Conservation (phyloP, 1,140 invertebrate species). For the Sminthurinus signatus region DNA sequence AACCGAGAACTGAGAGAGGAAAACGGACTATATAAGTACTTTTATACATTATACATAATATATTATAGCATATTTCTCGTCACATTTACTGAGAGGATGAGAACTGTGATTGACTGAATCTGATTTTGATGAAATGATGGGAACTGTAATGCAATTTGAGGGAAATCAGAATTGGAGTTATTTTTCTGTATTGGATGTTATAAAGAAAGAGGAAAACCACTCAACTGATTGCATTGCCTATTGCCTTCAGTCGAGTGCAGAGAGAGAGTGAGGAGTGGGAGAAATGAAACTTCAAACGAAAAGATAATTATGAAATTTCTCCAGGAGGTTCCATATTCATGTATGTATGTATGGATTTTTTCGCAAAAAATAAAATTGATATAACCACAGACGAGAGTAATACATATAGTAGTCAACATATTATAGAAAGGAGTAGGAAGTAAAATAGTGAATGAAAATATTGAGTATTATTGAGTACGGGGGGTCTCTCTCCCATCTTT, state of each 20-base stretch:
- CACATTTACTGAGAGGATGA: too few species aligned
- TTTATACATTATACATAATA: too few species aligned
- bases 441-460: neutral
- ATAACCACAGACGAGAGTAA: too few species aligned
- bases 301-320: constrained; percentile 14
- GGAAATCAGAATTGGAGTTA: too few species aligned
- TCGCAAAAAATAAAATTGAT: neutral
- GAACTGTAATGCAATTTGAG: too few species aligned
- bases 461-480: neutral
- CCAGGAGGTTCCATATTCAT: neutral
- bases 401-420: neutral
- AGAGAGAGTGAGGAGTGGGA: neutral
- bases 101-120: too few species aligned
- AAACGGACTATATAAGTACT: too few species aligned
- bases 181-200: too few species aligned
- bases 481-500: neutral
- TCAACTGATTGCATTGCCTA: constrained; percentile 6
- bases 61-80: too few species aligned
- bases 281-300: constrained; percentile 8
- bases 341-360: neutral
- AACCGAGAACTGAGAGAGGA: too few species aligned
- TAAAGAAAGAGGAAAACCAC: constrained; percentile 2
- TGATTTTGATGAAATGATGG: too few species aligned
- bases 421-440: neutral
- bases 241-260: neutral